These are phyloP conservation scores for Drosophila borealis DNA, from an alignment of 2,888 invertebrate species.

Conservation along the genomic window DNA sequence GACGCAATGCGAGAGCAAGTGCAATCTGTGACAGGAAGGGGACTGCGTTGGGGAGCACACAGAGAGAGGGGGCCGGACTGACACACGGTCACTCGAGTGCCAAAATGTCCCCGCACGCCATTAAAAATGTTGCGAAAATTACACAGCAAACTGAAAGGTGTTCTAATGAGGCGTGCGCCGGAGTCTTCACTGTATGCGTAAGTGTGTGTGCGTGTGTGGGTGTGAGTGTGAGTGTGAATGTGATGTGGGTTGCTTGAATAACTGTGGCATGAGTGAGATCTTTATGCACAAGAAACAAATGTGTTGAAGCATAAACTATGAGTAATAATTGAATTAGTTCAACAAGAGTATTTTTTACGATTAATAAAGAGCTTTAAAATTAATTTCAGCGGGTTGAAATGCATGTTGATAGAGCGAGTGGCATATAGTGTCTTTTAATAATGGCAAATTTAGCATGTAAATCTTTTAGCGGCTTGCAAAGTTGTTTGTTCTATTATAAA, in stretches of 20 bases:
- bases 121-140: slow-evolving; percentile 79
- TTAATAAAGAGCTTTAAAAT: neutral
- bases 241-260: slow-evolving; percentile 55
- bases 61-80: slow-evolving; percentile 15
- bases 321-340: slow-evolving; percentile 25
- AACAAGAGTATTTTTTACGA: neutral
- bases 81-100: slow-evolving; percentile 76
- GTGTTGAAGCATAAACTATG: slow-evolving; percentile 32
- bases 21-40: slow-evolving; percentile 1
- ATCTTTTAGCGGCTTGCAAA: no score
- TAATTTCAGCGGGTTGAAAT: no score
- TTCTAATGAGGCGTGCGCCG: slow-evolving; percentile 78
- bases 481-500: no score
- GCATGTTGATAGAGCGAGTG: no score
- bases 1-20: slow-evolving; percentile 48
- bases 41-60: neutral
- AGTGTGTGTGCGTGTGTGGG: slow-evolving; percentile 6
- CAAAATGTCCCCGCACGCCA: slow-evolving; percentile 79
- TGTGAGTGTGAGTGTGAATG: slow-evolving; percentile 37
- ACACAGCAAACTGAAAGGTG: slow-evolving; percentile 77
- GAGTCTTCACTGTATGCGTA: slow-evolving; percentile 35
- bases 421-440: no score
- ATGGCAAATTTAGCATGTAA: no score
- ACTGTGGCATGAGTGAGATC: slow-evolving; percentile 56
- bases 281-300: slow-evolving; percentile 30